These are phyloP conservation scores for Zaprionus capensis DNA, from an alignment of 1,140 invertebrate genomes.

Conservation along the genomic window DNA sequence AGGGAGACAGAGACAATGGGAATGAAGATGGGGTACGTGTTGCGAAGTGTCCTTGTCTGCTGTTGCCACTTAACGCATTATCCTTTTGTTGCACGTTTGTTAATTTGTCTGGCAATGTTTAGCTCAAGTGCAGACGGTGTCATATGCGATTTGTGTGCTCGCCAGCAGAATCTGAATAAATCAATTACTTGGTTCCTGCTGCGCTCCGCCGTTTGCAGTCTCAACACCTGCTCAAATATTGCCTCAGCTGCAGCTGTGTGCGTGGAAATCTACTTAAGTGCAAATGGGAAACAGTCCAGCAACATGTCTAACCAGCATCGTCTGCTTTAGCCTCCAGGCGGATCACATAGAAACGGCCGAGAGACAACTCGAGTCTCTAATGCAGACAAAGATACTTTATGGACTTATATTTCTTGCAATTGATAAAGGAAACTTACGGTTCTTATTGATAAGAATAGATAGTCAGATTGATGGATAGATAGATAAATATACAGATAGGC, in stretches of 20 bases:
- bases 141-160: background rate
- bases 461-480: too few species aligned
- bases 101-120: slow-evolving; percentile 1
- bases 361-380: background rate
- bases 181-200: slow-evolving; percentile 41
- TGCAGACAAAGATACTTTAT: background rate
- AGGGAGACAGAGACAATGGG: background rate
- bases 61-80: slow-evolving; percentile 31
- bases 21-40: background rate
- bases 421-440: background rate
- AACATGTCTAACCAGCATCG: background rate
- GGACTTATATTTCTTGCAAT: background rate
- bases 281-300: slow-evolving; percentile 16
- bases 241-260: slow-evolving; percentile 1
- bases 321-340: background rate
- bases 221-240: slow-evolving; percentile 34
- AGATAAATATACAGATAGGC: too few species aligned
- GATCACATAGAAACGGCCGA: background rate
- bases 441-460: background rate
- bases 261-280: slow-evolving; percentile 21
- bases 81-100: slow-evolving; percentile 21
- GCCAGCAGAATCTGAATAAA: slow-evolving; percentile 13
- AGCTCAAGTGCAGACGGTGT: slow-evolving; percentile 1
- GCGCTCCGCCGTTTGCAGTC: background rate
- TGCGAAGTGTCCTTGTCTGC: background rate